A percentile compares a stretch with the other conserved stretches of the same genome.
These are phyloP conservation scores for Epizoanthus stellaris DNA, from an alignment of 92 coral and sea anemone species.

Conservation along the genomic window DNA sequence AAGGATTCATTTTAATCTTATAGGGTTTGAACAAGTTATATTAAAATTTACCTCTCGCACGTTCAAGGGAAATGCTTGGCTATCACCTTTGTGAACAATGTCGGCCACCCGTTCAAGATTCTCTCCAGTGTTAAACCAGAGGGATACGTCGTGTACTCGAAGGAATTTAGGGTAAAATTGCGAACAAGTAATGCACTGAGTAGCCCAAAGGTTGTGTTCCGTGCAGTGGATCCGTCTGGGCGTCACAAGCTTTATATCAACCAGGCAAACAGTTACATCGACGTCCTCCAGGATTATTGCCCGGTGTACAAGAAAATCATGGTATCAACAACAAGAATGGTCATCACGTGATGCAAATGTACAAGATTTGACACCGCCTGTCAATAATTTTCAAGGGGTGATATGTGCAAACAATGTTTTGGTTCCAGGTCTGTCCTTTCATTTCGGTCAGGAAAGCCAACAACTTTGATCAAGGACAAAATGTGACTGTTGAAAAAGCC, in stretches of 20 bases:
- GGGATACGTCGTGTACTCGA: conserved; percentile 42
- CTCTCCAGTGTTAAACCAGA: conserved; percentile 57
- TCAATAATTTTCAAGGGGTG: too few relatives aligned
- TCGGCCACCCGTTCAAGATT: conserved; percentile 47
- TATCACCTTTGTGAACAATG: conserved; percentile 52
- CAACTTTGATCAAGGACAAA: too few relatives aligned
- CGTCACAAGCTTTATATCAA: conserved; percentile 13
- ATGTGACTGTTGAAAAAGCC: too few relatives aligned
- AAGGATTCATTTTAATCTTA: too few relatives aligned
- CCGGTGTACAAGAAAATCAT: conserved; percentile 21
- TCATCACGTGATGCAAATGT: background rate
- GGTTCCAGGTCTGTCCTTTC: too few relatives aligned
- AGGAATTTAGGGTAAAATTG: conserved; percentile 47
- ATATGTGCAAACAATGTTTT: too few relatives aligned
- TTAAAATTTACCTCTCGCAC: background rate
- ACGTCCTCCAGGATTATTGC: conserved; percentile 24
- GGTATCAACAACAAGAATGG: conserved; percentile 15
- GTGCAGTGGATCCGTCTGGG: conserved; percentile 40
- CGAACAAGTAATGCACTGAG: conserved; percentile 25
- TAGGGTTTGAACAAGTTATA: too few relatives aligned
- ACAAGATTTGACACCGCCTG: too few relatives aligned
- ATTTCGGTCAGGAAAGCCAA: too few relatives aligned
- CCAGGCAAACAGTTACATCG: conserved; percentile 27
- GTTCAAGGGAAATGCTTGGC: conserved; percentile 55
- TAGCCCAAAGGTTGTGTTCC: conserved; percentile 50